A percentile compares a stretch with the other conserved stretches of the same genome.
Evolutionary conservation across 2,888 invertebrate genomes (phyloP).

Genomic region (Serripes groenlandicus): DNA sequence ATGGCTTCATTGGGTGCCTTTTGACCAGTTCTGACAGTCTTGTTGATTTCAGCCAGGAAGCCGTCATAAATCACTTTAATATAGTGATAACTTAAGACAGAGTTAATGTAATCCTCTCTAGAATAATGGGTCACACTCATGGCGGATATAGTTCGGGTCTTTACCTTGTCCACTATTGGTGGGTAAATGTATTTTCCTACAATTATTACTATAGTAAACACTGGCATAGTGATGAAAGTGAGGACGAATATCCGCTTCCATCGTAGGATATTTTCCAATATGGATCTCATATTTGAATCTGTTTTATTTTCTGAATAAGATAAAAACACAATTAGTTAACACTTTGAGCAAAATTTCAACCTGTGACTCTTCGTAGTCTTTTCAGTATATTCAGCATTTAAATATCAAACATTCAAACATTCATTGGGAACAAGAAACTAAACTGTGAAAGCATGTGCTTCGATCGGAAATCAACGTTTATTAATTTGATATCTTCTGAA

Average conservation of each 20-base stretch:
- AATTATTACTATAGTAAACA: neutral
- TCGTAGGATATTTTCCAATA: neutral
- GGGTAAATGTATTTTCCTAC: slow-evolving; percentile 9
- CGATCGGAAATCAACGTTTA: no score
- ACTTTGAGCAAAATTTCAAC: no score
- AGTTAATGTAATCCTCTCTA: neutral
- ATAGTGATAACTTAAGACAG: neutral
- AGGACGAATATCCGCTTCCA: neutral
- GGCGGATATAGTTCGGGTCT: neutral
- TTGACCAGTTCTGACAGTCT: neutral
- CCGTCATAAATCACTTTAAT: neutral
- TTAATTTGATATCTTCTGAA: no score
- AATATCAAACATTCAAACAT: no score
- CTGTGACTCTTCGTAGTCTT: no score
- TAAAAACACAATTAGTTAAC: no score
- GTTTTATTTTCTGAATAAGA: no score
- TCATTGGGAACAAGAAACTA: no score
- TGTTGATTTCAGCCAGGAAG: neutral
- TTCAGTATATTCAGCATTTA: no score
- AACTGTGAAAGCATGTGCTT: no score
- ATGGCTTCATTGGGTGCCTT: slow-evolving; percentile 11
- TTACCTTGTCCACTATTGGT: neutral
- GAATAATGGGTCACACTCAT: neutral
- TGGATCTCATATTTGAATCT: no score
- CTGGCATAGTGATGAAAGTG: neutral